Evolutionary conservation across 2,113 vertebrate genomes (phyloP), one percentile per base, ranked within the genome.

Genomic region (Tenebrosternarchus preto): DNA sequence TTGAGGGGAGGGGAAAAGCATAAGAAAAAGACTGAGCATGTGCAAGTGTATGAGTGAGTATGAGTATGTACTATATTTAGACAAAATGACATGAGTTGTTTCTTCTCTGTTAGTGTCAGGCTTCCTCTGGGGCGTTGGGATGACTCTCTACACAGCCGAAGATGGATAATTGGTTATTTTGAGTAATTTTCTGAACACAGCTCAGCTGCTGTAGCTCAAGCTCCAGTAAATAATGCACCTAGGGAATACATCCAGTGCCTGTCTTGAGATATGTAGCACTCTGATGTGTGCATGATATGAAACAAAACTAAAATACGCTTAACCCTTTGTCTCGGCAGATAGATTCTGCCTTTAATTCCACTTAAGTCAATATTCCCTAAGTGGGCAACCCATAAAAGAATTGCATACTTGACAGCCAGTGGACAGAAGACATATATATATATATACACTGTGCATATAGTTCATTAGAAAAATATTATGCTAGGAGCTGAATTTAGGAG

Each of bases 121-220:
- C 82, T 73, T 88, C 89, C 88, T 90, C 86, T 80, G 85, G 90
- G 88, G 89, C 83, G 88, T 86, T 76, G 66, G 61, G 84, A 87
- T 84, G 80, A 82, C 85, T 88, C 83, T 91, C 86, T 87, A 90
- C 76, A 77, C 89, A 76, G 86, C 86, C 86, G 91, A 89, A 91
- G 87, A 93, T 69, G 87, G 86, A 91, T 93, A 93, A 93, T 93
- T 93, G 91, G 88, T 91, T 93, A 92, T 93, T 93, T 91, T 91
- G 88, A 90, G 92, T 92, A 90, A 91, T 92, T 88, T 66, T 87
- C 84, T 86, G 83, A 91, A 91, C 88, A 90, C 88, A 91, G 89
- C 90, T 92, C 91, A 91, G 90, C 92, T 91, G 92, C 87, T 82
- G 84, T 81, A 82, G 87, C 86, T 91, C 89, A 91, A 90, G 84